Conservation (phyloP, 2,888 invertebrate genomes). For the Cryptosula pallasiana region DNA sequence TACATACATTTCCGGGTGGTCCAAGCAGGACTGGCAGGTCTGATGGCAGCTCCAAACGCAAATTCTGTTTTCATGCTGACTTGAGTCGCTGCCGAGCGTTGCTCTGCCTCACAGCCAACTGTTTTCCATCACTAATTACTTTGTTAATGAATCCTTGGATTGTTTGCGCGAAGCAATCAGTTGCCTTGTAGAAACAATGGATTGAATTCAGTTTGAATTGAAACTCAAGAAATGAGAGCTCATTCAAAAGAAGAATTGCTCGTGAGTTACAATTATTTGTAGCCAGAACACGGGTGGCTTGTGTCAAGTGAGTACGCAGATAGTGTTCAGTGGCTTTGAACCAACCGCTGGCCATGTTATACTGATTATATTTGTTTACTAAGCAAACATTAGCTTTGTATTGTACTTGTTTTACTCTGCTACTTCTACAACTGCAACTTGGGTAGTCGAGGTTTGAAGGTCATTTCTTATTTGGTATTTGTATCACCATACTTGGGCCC, state of each 20-base stretch:
- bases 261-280: neutral
- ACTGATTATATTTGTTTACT: too few species aligned
- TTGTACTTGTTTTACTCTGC: too few species aligned
- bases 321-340: neutral
- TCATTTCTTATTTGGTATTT: too few species aligned
- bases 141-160: neutral
- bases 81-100: neutral
- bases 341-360: too few species aligned
- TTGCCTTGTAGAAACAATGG: neutral
- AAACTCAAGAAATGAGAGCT: neutral
- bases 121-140: neutral
- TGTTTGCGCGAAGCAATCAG: neutral
- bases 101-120: neutral
- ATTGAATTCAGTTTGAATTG: neutral
- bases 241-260: neutral
- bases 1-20: neutral
- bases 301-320: neutral
- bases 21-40: neutral
- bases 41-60: conserved; percentile 14
- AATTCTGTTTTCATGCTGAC: neutral
- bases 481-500: too few species aligned
- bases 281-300: neutral
- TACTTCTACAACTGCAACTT: too few species aligned
- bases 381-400: too few species aligned
- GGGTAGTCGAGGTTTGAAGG: too few species aligned